Evolutionary conservation across 2,797 vertebrate species (phyloP), one percentile per base, ranked within the genome.

Genomic region (Bradypodion ventrale): DNA sequence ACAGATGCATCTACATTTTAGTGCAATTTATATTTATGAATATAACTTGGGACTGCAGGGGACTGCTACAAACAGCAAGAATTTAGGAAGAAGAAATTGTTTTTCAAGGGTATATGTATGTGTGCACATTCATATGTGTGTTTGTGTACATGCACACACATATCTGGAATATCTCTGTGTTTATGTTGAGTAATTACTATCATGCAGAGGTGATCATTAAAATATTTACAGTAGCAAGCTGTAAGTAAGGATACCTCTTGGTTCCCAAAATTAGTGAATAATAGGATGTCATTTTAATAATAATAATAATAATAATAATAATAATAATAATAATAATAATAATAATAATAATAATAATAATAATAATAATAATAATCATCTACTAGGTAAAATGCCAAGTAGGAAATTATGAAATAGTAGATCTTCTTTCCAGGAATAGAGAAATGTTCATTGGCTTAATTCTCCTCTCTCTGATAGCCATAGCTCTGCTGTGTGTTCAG

Each of bases 401-500:
- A 87, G 86, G 85, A 25, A 29, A 89, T 73, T 85, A 81, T 79
- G 89, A 87, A 92, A 89, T 89, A 88, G 59, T 75, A 75, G 78
- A 92, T 78, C 84, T 85, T 87, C 92, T 79, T 92, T 93, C 87
- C 91, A 92, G 91, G 93, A 93, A 91, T 85, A 79, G 46, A 93
- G 90, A 93, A 95, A 93, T 90, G 29, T 92, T 90, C 91, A 91
- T 90, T 92, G 90, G 86, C 89, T 94, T 94, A 95, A 95, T 94
- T 95, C 88, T 89, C 94, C 89, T 87, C 86, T 92, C 92, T 90
- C 92, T 94, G 2, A 81, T 93, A 95, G 92, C 93, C 92, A 92
- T 93, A 95, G 94, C 94, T 95, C 90, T 88, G 78, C 93, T 96
- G 92, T 95, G 93, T 81, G 85, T 94, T 96, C 93, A 94, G 95